Conservation (phyloP, 2,888 invertebrate genomes). For the Caenorhabditis macrosperma region DNA sequence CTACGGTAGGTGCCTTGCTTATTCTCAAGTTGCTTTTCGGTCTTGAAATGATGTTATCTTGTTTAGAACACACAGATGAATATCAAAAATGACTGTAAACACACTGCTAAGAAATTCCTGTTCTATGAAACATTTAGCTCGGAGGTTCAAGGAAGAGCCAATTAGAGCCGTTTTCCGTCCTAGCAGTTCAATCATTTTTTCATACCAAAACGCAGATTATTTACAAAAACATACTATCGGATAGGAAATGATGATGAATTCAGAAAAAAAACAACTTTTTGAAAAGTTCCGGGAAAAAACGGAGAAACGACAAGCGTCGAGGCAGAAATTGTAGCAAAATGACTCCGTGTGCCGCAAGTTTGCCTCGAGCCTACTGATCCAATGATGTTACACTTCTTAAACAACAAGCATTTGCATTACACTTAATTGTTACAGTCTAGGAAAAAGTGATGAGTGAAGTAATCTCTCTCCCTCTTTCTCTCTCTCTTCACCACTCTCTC, state of each 20-base stretch:
- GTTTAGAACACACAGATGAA: too few species aligned
- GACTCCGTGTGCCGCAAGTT: slow-evolving; percentile 49
- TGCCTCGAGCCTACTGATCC: slow-evolving; percentile 56
- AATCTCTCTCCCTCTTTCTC: neutral
- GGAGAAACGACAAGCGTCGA: slow-evolving; percentile 4
- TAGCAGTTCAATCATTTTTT: neutral
- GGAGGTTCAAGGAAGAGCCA: too few species aligned
- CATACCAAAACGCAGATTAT: too few species aligned
- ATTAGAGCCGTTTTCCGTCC: too few species aligned
- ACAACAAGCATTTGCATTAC: slow-evolving; percentile 69
- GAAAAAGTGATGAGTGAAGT: slow-evolving; percentile 16
- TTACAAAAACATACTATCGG: too few species aligned
- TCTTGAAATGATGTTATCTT: too few species aligned
- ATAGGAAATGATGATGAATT: too few species aligned
- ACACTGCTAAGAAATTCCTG: too few species aligned
- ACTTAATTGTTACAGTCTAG: slow-evolving; percentile 69
- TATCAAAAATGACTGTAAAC: too few species aligned
- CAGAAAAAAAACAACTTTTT: neutral
- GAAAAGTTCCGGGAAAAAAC: neutral
- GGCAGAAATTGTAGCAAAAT: slow-evolving; percentile 48
- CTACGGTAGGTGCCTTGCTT: slow-evolving; percentile 34
- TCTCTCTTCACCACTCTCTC: too few species aligned
- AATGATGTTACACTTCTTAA: slow-evolving; percentile 62
- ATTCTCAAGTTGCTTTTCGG: too few species aligned
- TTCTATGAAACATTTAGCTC: too few species aligned